Base-by-base conservation (phyloP, 2,888 invertebrate species). In the Lymantria monacha region DNA sequence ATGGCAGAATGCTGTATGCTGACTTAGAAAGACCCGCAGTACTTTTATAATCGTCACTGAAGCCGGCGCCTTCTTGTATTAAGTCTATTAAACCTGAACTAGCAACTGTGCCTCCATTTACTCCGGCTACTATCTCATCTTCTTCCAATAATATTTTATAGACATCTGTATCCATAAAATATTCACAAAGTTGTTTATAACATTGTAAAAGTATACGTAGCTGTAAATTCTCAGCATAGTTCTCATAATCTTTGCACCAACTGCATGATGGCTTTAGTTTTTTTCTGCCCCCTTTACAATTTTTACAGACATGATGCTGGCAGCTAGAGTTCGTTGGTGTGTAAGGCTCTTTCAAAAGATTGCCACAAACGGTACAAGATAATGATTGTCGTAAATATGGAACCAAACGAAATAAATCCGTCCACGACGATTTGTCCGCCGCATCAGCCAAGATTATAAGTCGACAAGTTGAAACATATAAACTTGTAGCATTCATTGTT, bases 281-380 rank as follows among this genome's bases (percentile, higher is more conserved):
- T 85, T 97, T 97, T 65, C 95, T 94, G 3, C 96, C 96, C 44
- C 97, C 96, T 74, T 95, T 93, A 79, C 98, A 98, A 48, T 93
- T 92, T 67, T 94, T 94, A 83, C 98, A 98, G 38, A 98, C 96
- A 86, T 97, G 96, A 85, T 98, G 98, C 81, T 96, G 96, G 85
- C 98, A 98, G 59, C 94, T 94, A 3, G 94, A 94, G 68, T 94
- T 94, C 14, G 93, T 93, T 12, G 97, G 96, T 36, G 96, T 95
- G 75, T 94, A 95, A 7, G 98, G 97, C 75, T 96, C 95, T 64
- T 94, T 94, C 51, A 97, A 85, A 63, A 98, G 92, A 77, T 95
- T 95, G 57, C 95, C 95, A 84, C 98, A 98, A 49, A 97, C 97
- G 51, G 96, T 96, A 87, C 98, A 98, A 66, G 96, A 96, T 70